These are phyloP conservation scores for Pterobdella sp. DNA, from an alignment of 2,888 invertebrate species.

Conservation along the genomic window DNA sequence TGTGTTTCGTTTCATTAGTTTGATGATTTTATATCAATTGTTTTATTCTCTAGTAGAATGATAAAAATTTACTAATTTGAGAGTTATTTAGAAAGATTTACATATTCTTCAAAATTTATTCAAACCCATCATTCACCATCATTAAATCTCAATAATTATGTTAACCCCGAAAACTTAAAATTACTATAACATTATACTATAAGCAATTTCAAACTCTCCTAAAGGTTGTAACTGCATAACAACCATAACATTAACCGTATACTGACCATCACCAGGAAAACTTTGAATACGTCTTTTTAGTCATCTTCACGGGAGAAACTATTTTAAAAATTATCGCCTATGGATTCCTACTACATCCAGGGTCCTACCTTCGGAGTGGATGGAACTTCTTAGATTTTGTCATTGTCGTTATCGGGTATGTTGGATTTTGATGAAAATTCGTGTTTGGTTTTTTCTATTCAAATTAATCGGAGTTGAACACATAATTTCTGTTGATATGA, in stretches of 20 bases:
- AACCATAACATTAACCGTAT: not conserved
- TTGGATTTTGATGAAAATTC: constrained; percentile 40
- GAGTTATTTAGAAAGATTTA: too few species aligned
- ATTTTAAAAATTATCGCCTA: constrained; percentile 98
- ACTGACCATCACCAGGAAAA: constrained; percentile 8
- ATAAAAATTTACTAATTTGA: too few species aligned
- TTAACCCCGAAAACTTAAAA: too few species aligned
- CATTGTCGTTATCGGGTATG: constrained; percentile 98
- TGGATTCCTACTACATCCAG: constrained; percentile 91
- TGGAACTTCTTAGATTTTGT: constrained; percentile 78
- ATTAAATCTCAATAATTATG: too few species aligned
- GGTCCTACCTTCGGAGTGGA: constrained; percentile 94
- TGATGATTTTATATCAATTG: too few species aligned
- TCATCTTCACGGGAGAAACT: constrained; percentile 97
- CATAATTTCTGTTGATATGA: too few species aligned
- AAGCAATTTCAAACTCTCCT: too few species aligned
- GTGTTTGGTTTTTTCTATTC: not conserved
- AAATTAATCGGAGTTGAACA: too few species aligned
- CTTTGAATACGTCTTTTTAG: constrained; percentile 93
- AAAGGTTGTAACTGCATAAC: not conserved
- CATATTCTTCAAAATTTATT: too few species aligned
- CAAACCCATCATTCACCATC: too few species aligned
- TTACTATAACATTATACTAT: not conserved
- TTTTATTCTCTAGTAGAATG: too few species aligned
- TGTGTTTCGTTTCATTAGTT: too few species aligned